phyloP scores from a whole-genome alignment of 2,888 invertebrate genomes.

The Syrista parreyssii region DNA sequence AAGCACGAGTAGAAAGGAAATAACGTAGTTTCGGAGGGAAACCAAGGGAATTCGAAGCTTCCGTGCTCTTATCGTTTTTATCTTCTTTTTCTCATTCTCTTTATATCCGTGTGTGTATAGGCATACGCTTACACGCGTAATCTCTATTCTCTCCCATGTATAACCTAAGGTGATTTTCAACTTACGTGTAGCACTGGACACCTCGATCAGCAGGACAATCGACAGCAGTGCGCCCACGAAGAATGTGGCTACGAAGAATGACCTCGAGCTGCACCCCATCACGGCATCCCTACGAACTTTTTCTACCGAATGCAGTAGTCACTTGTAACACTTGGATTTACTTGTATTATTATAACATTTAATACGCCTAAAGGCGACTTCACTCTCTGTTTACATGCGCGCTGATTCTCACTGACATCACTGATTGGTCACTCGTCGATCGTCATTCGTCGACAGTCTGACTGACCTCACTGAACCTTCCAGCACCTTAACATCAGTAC shows the following conservation, averaged over 20 bases:
- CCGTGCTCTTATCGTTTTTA: neutral
- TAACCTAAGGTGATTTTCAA: slow-evolving; percentile 13
- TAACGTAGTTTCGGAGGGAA: neutral
- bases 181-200: slow-evolving; percentile 54
- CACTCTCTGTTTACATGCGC: neutral
- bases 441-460: neutral
- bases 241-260: slow-evolving; percentile 51
- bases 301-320: slow-evolving; percentile 20
- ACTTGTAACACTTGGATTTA: neutral
- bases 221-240: slow-evolving; percentile 52
- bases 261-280: slow-evolving; percentile 58
- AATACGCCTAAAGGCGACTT: neutral
- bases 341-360: neutral
- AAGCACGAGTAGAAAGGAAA: neutral
- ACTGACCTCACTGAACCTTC: neutral
- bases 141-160: neutral
- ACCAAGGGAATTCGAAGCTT: neutral
- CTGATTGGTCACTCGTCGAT: neutral
- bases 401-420: neutral
- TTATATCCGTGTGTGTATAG: neutral
- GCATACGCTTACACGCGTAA: neutral
- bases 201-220: slow-evolving; percentile 42
- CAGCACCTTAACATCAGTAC: neutral
- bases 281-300: slow-evolving; percentile 51
- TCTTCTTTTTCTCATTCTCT: neutral